Conservation (phyloP, 2,797 vertebrate species). For the Catostomus latipinnis region DNA sequence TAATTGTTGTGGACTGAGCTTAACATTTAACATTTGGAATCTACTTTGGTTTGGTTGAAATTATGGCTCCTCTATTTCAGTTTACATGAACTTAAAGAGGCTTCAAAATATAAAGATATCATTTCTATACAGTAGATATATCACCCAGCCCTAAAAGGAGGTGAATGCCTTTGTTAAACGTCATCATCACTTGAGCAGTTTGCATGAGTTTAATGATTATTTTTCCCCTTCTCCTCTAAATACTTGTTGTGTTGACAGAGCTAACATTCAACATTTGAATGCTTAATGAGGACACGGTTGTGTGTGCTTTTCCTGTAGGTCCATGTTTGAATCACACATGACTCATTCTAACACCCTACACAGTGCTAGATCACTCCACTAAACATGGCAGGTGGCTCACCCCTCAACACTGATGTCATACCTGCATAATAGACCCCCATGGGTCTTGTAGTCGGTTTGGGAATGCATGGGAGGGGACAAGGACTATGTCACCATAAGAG, state of each 20-base stretch:
- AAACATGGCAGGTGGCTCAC: slow-evolving; percentile 58
- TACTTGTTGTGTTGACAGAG: slow-evolving; percentile 5
- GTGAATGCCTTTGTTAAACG: not conserved
- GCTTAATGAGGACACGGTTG: slow-evolving; percentile 20
- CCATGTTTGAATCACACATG: slow-evolving; percentile 55
- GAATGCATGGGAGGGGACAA: slow-evolving; percentile 4
- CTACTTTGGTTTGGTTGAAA: too few species aligned
- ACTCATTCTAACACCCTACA: slow-evolving; percentile 52
- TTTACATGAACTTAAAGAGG: not conserved
- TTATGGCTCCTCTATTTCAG: too few species aligned
- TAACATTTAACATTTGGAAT: too few species aligned
- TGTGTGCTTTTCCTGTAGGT: slow-evolving; percentile 52
- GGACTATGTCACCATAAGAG: slow-evolving; percentile 33
- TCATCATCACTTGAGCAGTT: not conserved
- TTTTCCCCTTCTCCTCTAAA: slow-evolving; percentile 6
- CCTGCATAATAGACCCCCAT: slow-evolving; percentile 15
- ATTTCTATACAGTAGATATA: not conserved
- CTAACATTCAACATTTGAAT: slow-evolving; percentile 15
- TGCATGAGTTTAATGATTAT: not conserved
- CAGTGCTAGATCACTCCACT: slow-evolving; percentile 48
- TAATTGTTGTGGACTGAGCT: too few species aligned
- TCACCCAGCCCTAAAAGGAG: not conserved
- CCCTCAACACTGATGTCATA: slow-evolving; percentile 47
- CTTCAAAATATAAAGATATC: not conserved
- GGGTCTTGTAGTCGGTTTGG: slow-evolving; percentile 23